Evolutionary conservation across 2,113 vertebrate genomes (phyloP).

Genomic region (Osmerus mordax): DNA sequence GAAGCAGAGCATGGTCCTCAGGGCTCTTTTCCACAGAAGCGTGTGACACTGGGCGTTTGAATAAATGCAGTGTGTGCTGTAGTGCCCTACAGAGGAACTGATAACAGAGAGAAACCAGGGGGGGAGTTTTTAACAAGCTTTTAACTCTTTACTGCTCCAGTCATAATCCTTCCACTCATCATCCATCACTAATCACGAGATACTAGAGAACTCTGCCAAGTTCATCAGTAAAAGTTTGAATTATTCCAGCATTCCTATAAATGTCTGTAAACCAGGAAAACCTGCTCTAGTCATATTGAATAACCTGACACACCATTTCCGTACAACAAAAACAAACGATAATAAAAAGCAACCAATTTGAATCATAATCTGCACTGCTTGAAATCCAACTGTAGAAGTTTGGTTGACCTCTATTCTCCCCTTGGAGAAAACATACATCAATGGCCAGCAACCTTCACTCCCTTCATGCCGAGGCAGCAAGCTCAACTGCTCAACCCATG

Average conservation of each 20-base stretch:
- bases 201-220: neutral
- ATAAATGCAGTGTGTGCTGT: conserved; percentile 72
- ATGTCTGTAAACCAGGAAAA: no score
- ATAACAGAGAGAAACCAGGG: conserved; percentile 65
- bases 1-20: conserved; percentile 42
- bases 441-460: conserved; percentile 22
- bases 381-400: conserved; percentile 6
- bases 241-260: no score
- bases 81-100: conserved; percentile 70
- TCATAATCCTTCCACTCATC: neutral
- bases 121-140: conserved; percentile 56
- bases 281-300: no score
- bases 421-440: conserved; percentile 12
- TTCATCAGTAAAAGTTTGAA: no score
- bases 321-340: no score
- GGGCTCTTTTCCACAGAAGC: conserved; percentile 70
- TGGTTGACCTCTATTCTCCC: conserved; percentile 1
- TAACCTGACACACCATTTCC: no score
- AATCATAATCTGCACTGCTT: neutral
- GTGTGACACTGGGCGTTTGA: conserved; percentile 72
- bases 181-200: neutral
- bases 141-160: conserved; percentile 54
- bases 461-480: conserved; percentile 22
- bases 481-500: conserved; percentile 16
- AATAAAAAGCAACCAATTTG: no score